These are phyloP conservation scores for Drosophila serrata DNA, from an alignment of 1,140 invertebrate genomes.

Conservation along the genomic window DNA sequence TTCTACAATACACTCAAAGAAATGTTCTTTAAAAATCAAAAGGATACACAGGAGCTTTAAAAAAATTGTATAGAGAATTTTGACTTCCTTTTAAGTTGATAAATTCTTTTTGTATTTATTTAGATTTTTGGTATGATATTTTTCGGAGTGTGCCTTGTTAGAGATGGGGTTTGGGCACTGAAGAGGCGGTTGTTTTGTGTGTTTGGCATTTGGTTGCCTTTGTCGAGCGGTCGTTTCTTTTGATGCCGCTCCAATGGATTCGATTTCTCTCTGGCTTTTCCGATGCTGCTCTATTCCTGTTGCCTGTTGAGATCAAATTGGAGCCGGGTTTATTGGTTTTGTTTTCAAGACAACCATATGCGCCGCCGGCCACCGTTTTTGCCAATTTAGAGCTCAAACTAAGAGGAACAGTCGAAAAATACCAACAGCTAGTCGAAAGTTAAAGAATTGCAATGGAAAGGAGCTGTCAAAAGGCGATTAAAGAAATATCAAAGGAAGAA, in stretches of 20 bases:
- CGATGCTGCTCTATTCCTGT: slow-evolving; percentile 19
- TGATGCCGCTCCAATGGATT: slow-evolving; percentile 63
- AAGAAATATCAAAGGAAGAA: background rate
- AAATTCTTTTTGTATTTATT: background rate
- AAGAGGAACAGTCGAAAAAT: slow-evolving; percentile 7
- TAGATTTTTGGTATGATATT: background rate
- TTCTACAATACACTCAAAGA: slow-evolving; percentile 10
- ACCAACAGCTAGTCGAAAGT: background rate
- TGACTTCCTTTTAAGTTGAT: background rate
- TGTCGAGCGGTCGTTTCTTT: slow-evolving; percentile 60
- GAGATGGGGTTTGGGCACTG: background rate
- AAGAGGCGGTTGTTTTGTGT: slow-evolving; percentile 41
- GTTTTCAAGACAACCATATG: slow-evolving; percentile 53
- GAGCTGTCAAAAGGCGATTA: background rate
- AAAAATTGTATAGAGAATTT: background rate
- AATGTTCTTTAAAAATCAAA: background rate
- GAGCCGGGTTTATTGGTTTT: slow-evolving; percentile 68
- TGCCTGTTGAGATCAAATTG: slow-evolving; percentile 40
- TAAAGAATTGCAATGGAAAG: slow-evolving; percentile 8
- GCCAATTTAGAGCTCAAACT: slow-evolving; percentile 20
- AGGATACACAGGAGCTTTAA: background rate
- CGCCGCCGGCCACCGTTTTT: slow-evolving; percentile 36
- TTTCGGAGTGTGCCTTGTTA: slow-evolving; percentile 12
- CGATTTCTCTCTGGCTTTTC: slow-evolving; percentile 54
- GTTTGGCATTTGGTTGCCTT: slow-evolving; percentile 73